Base-by-base conservation (phyloP, 2,888 invertebrate species). In the Pandemis cinnamomeana region DNA sequence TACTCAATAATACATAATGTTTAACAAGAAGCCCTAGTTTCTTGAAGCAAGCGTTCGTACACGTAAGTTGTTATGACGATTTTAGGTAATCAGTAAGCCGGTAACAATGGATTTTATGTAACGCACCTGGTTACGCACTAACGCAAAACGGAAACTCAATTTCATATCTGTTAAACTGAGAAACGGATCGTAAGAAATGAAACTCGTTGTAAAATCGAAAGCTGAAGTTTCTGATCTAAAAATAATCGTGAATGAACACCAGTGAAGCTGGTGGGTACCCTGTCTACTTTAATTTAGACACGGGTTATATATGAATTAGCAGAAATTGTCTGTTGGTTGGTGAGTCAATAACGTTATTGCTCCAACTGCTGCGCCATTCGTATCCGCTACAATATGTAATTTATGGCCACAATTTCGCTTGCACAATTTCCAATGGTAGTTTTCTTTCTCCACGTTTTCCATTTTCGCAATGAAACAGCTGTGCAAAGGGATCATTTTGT, bases 81-180 rank as follows among this genome's bases (percentile, higher is more conserved):
- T 81, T 78, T 78, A 78, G 74, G 81, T 80, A 77, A 76, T 77
- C 77, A 76, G 78, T 77, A 77, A 68, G 42, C 46, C 76, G 80
- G 84, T 82, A 88, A 88, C 87, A 87, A 88, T 87, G 81, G 81
- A 80, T 83, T 87, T 90, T 91, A 91, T 86, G 83, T 89, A 90
- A 90, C 83, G 79, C 77, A 80, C 78, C 80, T 81, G 84, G 86
- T 87, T 84, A 84, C 81, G 80, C 79, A 78, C 80, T 77, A 67
- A 79, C 82, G 80, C 82, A 80, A 81, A 85, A 84, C 83, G 83
- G 87, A 58, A 58, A 58, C 58, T 20, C 27, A 89, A 89, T 84
- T 79, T 83, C 86, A 87, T 66, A 86, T 87, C 84, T 82, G 82
- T 82, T 85, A 80, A 84, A 87, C 84, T 84, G 84, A 83, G 87